These are phyloP conservation scores for Rhopalosiphum maidis DNA, from an alignment of 1,140 invertebrate species.

Conservation along the genomic window DNA sequence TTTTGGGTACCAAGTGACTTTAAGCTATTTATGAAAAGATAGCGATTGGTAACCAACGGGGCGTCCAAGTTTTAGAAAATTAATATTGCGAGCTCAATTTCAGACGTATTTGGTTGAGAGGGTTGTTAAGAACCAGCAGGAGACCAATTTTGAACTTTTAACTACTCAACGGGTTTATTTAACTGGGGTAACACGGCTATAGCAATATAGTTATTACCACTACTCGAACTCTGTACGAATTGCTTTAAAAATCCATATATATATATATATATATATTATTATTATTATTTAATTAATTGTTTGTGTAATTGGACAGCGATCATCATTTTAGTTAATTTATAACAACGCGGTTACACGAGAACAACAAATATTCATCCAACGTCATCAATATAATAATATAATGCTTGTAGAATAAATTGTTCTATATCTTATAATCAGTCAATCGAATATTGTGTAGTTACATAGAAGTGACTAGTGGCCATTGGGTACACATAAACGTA, in stretches of 20 bases:
- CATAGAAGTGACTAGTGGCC: background rate
- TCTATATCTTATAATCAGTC: background rate
- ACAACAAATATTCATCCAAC: background rate
- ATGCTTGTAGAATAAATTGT: background rate
- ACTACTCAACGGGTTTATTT: background rate
- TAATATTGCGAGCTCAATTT: constrained; percentile 31
- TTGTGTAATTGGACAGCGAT: background rate
- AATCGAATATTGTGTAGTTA: background rate
- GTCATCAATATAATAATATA: background rate
- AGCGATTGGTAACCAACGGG: background rate
- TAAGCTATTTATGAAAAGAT: background rate
- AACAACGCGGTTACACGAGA: background rate
- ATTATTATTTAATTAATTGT: background rate
- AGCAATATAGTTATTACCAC: background rate
- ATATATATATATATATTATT: background rate
- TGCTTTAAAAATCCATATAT: background rate
- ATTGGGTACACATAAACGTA: background rate
- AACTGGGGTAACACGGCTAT: background rate
- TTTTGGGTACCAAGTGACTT: background rate
- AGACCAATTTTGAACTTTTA: constrained; percentile 21
- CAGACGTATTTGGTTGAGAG: background rate
- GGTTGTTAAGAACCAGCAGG: constrained; percentile 2
- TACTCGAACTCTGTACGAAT: background rate
- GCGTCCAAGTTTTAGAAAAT: background rate
- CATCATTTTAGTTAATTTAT: background rate